These are phyloP conservation scores for Atta texana DNA, from an alignment of 1,140 invertebrate genomes.

Conservation along the genomic window DNA sequence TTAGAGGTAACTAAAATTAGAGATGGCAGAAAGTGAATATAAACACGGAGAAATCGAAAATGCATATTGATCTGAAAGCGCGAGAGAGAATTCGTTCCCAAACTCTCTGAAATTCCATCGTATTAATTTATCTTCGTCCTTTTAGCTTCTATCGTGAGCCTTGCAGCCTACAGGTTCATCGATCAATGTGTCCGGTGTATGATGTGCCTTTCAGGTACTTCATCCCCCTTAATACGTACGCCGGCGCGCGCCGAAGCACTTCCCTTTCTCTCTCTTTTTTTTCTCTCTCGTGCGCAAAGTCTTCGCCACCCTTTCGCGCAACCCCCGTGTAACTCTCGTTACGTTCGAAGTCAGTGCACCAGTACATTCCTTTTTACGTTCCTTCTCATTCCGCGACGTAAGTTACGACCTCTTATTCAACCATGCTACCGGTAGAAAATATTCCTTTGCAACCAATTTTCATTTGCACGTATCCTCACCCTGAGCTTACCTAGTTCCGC, in stretches of 20 bases:
- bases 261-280: not conserved
- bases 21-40: slow-evolving; percentile 3
- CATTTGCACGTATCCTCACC: slow-evolving; percentile 68
- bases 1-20: slow-evolving; percentile 42
- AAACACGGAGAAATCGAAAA: slow-evolving; percentile 44
- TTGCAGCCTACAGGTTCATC: slow-evolving; percentile 57
- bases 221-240: slow-evolving; percentile 52
- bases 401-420: slow-evolving; percentile 71
- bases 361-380: slow-evolving; percentile 65
- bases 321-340: not conserved
- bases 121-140: slow-evolving; percentile 80
- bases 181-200: slow-evolving; percentile 72
- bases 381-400: slow-evolving; percentile 56
- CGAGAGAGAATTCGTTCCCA: slow-evolving; percentile 57
- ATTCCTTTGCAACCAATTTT: slow-evolving; percentile 74
- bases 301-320: slow-evolving; percentile 13
- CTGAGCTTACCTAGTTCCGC: slow-evolving; percentile 17
- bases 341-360: slow-evolving; percentile 32
- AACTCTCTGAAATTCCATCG: slow-evolving; percentile 70
- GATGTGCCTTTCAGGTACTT: slow-evolving; percentile 67
- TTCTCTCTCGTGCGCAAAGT: slow-evolving; percentile 8
- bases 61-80: slow-evolving; percentile 45
- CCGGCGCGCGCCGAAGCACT: slow-evolving; percentile 30
- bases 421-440: slow-evolving; percentile 67
- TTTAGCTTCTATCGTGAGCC: slow-evolving; percentile 63